Evolutionary conservation across 2,113 vertebrate species (phyloP).

Genomic region (Otocyon megalotis): DNA sequence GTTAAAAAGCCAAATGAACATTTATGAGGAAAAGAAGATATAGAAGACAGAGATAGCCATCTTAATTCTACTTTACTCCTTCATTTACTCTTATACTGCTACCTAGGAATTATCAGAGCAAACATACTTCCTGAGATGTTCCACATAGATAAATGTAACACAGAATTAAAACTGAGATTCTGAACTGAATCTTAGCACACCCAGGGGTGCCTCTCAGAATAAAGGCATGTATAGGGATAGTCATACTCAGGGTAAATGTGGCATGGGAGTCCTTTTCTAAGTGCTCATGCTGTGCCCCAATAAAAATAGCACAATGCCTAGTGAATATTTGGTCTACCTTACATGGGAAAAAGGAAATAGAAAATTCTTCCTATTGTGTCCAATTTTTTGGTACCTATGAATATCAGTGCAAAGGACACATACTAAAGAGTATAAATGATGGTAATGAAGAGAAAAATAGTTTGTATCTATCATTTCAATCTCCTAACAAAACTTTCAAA

Average conservation of each 20-base stretch:
- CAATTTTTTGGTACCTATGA: slow-evolving; percentile 55
- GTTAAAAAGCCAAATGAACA: slow-evolving; percentile 54
- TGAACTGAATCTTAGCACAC: slow-evolving; percentile 26
- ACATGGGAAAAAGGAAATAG: slow-evolving; percentile 43
- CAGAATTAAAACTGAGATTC: slow-evolving; percentile 34
- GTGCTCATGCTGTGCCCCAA: background rate
- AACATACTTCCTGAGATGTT: slow-evolving; percentile 50
- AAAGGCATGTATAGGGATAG: background rate
- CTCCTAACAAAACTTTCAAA: slow-evolving; percentile 68
- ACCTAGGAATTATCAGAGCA: background rate
- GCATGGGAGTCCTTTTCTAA: background rate
- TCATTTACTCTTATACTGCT: background rate
- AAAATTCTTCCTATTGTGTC: slow-evolving; percentile 70
- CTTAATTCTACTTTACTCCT: slow-evolving; percentile 27
- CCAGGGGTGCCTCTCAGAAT: background rate
- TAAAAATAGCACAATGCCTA: background rate
- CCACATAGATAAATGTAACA: slow-evolving; percentile 16
- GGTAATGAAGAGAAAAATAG: slow-evolving; percentile 62
- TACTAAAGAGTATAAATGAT: slow-evolving; percentile 56
- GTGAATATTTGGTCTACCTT: slow-evolving; percentile 1
- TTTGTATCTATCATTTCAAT: slow-evolving; percentile 60
- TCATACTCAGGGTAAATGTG: background rate
- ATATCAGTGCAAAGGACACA: slow-evolving; percentile 46
- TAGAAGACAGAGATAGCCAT: slow-evolving; percentile 20
- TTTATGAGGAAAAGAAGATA: slow-evolving; percentile 43